Percentiles rank a stretch among this genome's conserved stretches.
phyloP scores from a whole-genome alignment of 2,797 vertebrate genomes.

The Rhyacichthys aspro region DNA sequence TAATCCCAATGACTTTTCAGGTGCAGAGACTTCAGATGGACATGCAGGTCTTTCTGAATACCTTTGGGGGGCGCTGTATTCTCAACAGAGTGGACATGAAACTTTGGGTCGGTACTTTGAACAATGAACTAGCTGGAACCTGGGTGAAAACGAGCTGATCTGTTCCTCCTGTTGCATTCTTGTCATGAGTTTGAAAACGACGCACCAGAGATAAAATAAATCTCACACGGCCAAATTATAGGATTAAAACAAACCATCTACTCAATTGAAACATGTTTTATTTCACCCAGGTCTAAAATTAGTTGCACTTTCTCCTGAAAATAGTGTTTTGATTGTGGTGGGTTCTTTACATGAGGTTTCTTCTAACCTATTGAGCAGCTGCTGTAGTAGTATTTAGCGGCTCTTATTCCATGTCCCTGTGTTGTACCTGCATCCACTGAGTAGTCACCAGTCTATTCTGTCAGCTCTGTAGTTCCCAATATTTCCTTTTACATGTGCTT shows the following conservation, averaged over 20 bases:
- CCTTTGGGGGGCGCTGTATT: slow-evolving; percentile 71
- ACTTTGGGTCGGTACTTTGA: slow-evolving; percentile 68
- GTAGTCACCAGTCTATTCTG: too few relatives aligned
- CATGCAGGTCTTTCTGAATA: slow-evolving; percentile 59
- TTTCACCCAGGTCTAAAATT: slow-evolving; percentile 50
- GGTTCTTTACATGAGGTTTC: too few relatives aligned
- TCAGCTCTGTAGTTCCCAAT: slow-evolving; percentile 10
- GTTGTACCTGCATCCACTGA: slow-evolving; percentile 25
- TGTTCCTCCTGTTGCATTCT: slow-evolving; percentile 23
- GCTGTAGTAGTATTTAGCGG: not conserved
- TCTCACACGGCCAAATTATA: too few relatives aligned
- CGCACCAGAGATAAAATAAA: too few relatives aligned
- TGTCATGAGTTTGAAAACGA: slow-evolving; percentile 9
- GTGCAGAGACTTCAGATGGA: slow-evolving; percentile 64
- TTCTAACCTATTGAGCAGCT: not conserved
- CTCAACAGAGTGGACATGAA: slow-evolving; percentile 73
- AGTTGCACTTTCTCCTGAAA: slow-evolving; percentile 16
- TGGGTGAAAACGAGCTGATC: slow-evolving; percentile 45
- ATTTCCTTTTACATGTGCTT: slow-evolving; percentile 6
- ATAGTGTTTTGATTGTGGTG: slow-evolving; percentile 2
- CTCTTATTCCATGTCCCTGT: slow-evolving; percentile 21
- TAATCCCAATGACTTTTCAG: slow-evolving; percentile 66
- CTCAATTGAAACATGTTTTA: not conserved
- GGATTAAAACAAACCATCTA: too few relatives aligned
- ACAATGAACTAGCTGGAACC: slow-evolving; percentile 38